Evolutionary conservation across 1,140 invertebrate genomes (phyloP), one percentile per base, ranked within the genome.

Genomic region (Sipha flava): DNA sequence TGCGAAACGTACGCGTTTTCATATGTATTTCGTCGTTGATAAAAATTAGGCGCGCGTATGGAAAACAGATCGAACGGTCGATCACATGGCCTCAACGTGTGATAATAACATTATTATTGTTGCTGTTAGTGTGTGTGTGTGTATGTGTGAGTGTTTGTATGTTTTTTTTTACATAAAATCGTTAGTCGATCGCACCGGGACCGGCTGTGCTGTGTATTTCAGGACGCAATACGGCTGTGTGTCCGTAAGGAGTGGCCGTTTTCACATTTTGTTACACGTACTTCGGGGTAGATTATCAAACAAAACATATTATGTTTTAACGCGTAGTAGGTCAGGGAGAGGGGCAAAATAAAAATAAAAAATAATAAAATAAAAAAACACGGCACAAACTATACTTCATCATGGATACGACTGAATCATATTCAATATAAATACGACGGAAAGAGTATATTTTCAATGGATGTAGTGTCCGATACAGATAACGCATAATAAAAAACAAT

Each of bases 211-310:
- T 7, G 31, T 34, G 6, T 18, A 23, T 40, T 29, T 21, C n/a
- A 10, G 26, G 40, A 16, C 43, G 23, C 16, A 31, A 31, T 49
- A n/a, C n/a, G 47, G 10, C n/a, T 54, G 43, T 54, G 43, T 73
- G n/a, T n/a, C 70, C n/a, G 10, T 73, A 12, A 47, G 70, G 70
- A 73, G 70, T 52, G 70, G 70, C 12, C 29, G 47, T 73, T 73
- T 34, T 73, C 14, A 18, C 23, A 66, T 73, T 47, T 47, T 45
- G 4, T 40, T 21, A 14, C 12, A 23, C 54, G 12, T 18, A 31
- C 70, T 29, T 52, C 70, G 12, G 70, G 70, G 70, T 73, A 73
- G 70, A 31, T 73, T 47, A 37, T 21, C 18, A 47, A 29, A 37
- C 16, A 14, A 6, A 52, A 54, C n/a, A 2, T 1, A 52, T n/a